phyloP scores from a whole-genome alignment of 2,797 vertebrate species.

The Decapterus maruadsi region DNA sequence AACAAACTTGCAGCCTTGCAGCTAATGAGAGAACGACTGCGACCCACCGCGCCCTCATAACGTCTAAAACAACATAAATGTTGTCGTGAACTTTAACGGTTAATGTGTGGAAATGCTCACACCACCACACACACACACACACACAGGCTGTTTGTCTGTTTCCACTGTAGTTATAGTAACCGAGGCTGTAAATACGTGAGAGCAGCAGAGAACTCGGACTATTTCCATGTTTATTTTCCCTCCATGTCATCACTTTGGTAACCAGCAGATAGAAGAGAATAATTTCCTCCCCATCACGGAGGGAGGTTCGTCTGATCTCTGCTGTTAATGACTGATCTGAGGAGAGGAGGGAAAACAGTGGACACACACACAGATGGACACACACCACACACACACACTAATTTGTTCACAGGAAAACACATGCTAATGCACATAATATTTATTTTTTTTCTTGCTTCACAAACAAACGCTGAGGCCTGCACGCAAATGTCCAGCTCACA shows the following conservation, averaged over 20 bases:
- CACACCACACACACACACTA: not conserved
- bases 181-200: no score
- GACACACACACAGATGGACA: not conserved
- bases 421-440: not conserved
- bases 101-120: not conserved
- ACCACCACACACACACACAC: not conserved
- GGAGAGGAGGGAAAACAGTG: not conserved
- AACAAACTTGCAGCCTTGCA: no score
- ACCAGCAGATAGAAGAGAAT: not conserved
- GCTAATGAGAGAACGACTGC: not conserved
- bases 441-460: not conserved
- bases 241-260: not conserved
- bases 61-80: conserved; percentile 2
- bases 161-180: no score
- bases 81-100: not conserved
- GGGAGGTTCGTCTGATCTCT: not conserved
- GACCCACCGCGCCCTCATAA: not conserved
- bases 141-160: not conserved
- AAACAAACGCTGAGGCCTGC: conserved; percentile 4
- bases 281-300: conserved; percentile 7
- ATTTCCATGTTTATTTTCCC: not conserved
- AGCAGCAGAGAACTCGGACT: no score
- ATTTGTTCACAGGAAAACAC: not conserved
- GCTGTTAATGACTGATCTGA: not conserved
- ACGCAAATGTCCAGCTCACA: conserved; percentile 37